phyloP scores from a whole-genome alignment of 2,888 invertebrate genomes.

The Heterodera filipjevi region DNA sequence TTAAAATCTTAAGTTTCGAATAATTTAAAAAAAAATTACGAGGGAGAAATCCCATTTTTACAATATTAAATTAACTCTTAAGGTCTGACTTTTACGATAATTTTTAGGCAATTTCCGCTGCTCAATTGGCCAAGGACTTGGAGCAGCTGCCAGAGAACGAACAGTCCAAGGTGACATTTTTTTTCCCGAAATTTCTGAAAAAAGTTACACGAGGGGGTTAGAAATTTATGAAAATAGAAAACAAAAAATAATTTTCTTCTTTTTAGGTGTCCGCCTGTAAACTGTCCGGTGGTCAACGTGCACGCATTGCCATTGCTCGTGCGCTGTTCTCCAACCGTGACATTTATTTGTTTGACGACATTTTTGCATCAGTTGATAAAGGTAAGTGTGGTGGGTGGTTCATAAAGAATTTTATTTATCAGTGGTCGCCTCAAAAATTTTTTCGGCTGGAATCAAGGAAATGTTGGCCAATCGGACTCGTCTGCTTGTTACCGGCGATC shows the following conservation, averaged over 20 bases:
- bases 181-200: too few relatives aligned
- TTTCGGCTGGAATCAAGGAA: slow-evolving; percentile 67
- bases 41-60: too few relatives aligned
- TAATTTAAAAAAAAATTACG: too few relatives aligned
- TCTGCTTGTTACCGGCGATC: slow-evolving; percentile 66
- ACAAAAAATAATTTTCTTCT: neutral
- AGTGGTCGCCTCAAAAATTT: slow-evolving; percentile 70
- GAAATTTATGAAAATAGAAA: neutral
- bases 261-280: slow-evolving; percentile 46
- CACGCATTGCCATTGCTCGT: slow-evolving; percentile 71
- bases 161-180: slow-evolving; percentile 71
- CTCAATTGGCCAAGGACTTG: slow-evolving; percentile 70
- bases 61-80: too few relatives aligned
- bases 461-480: slow-evolving; percentile 66
- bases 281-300: slow-evolving; percentile 71
- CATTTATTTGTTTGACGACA: slow-evolving; percentile 72
- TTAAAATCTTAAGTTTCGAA: neutral
- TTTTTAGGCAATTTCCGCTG: slow-evolving; percentile 38
- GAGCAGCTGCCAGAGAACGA: slow-evolving; percentile 71
- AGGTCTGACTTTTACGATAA: too few relatives aligned
- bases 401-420: neutral
- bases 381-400: neutral
- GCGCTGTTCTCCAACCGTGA: slow-evolving; percentile 69
- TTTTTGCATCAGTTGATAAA: slow-evolving; percentile 69
- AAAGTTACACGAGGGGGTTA: too few relatives aligned